Base-by-base conservation (phyloP, 2,113 vertebrate genomes). In the Bostrychus sinensis region DNA sequence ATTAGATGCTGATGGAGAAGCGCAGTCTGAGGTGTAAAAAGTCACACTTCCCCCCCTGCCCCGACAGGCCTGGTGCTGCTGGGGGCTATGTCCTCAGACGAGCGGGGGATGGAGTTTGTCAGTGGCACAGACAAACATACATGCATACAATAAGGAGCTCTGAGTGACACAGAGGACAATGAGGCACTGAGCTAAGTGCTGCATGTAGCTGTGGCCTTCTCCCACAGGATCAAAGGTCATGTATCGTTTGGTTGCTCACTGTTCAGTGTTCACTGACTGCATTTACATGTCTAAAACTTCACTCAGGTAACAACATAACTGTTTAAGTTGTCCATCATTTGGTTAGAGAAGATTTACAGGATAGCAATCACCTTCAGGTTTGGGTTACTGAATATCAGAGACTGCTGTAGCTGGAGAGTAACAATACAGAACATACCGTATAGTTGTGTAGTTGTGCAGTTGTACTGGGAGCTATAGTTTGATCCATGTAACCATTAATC, bases 141-240 rank as follows among this genome's bases (percentile, higher is more conserved):
- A 66, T n/a, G 17, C 51, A 67, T 25, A 68, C 50, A 72, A 53
- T 38, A 57, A 22, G 38, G 38, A 51, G 22, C 6, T 56, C 20
- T 80, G 74, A 79, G 28, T 70, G 62, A 37, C 55, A 65, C 65
- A 42, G 8, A 62, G 54, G 55, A 70, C 59, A 72, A 71, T 66
- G 46, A 38, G 50, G 55, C 68, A 4, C 58, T 32, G 57, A 64
- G 64, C 62, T 37, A 50, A 66, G 69, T 65, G 62, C 71, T 68
- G 22, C 65, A 66, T 42, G 67, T 54, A 46, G 65, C 66, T n/a
- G 1, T 19, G 23, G 51, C 56, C 26, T 58, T 67, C 68, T 78
- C 38, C 72, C 64, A 7, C 22, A n/a, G 20, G 70, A 83, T 84
- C 75, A 81, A 61, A 82, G 77, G 72, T 80, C 30, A 65, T n/a